A percentile compares a stretch with the other conserved stretches of the same genome.
Evolutionary conservation across 2,113 vertebrate genomes (phyloP).

Genomic region (Zosterops borbonicus): DNA sequence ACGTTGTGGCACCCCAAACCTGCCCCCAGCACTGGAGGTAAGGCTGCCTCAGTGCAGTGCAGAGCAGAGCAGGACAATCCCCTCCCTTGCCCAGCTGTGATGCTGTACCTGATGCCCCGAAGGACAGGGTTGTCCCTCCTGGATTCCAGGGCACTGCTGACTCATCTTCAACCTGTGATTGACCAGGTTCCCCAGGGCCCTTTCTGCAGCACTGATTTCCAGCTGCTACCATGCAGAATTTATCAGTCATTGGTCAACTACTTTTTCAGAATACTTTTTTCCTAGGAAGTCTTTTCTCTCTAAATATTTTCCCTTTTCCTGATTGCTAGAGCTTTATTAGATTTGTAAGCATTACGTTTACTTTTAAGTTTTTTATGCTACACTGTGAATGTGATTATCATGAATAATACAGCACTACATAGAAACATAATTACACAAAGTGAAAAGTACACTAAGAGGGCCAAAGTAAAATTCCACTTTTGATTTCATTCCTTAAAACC

Average conservation of each 20-base stretch:
- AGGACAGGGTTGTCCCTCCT: accelerated
- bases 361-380: not conserved
- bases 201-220: not conserved
- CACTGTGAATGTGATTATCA: not conserved
- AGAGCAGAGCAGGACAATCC: not conserved
- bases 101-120: not conserved
- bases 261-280: not conserved
- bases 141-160: not conserved
- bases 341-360: not conserved
- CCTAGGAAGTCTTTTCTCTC: not conserved
- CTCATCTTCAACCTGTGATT: accelerated
- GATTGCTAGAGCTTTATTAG: not conserved
- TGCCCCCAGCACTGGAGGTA: accelerated
- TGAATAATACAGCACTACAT: not conserved
- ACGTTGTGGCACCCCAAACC: accelerated
- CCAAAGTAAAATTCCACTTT: not conserved
- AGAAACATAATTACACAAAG: not conserved
- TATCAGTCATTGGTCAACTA: not conserved
- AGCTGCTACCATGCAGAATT: not conserved
- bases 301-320: not conserved
- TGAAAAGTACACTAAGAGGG: not conserved
- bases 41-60: accelerated
- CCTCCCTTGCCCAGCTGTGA: accelerated
- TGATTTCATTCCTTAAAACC: not conserved
- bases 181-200: accelerated